phyloP scores from a whole-genome alignment of 2,888 invertebrate genomes.

The Acanthosepion esculentum region DNA sequence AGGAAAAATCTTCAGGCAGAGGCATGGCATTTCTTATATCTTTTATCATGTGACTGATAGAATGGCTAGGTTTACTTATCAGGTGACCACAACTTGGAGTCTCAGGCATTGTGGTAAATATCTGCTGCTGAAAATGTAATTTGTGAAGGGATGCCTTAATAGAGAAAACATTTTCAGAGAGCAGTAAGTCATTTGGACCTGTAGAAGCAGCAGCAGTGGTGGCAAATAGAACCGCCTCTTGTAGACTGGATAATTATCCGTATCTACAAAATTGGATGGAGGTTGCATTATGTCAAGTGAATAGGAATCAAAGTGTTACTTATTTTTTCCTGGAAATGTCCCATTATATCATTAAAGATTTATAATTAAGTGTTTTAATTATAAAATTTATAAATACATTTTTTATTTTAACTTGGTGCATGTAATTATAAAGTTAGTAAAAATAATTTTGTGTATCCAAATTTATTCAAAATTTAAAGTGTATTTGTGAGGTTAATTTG shows the following conservation, averaged over 20 bases:
- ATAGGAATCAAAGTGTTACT: background rate
- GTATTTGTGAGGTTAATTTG: too few species aligned
- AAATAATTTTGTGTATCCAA: too few species aligned
- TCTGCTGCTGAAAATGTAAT: constrained; percentile 6
- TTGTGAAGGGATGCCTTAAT: background rate
- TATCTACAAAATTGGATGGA: background rate
- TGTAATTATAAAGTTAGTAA: too few species aligned
- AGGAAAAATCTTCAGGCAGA: too few species aligned
- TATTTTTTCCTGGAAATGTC: background rate
- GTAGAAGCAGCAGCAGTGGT: background rate
- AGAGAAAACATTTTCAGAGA: too few species aligned
- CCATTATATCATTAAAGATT: background rate
- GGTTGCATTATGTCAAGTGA: background rate
- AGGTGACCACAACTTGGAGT: background rate
- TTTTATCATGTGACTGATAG: background rate
- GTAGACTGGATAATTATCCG: background rate
- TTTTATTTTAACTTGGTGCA: too few species aligned
- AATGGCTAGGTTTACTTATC: background rate
- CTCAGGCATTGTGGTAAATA: background rate
- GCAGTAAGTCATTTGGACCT: background rate
- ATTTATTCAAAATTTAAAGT: too few species aligned
- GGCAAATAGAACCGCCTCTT: background rate
- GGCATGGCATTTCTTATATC: too few species aligned
- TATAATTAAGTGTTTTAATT: background rate
- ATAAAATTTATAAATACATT: background rate